Conservation (phyloP, 2,113 vertebrate genomes). For the Apodemus sylvaticus region DNA sequence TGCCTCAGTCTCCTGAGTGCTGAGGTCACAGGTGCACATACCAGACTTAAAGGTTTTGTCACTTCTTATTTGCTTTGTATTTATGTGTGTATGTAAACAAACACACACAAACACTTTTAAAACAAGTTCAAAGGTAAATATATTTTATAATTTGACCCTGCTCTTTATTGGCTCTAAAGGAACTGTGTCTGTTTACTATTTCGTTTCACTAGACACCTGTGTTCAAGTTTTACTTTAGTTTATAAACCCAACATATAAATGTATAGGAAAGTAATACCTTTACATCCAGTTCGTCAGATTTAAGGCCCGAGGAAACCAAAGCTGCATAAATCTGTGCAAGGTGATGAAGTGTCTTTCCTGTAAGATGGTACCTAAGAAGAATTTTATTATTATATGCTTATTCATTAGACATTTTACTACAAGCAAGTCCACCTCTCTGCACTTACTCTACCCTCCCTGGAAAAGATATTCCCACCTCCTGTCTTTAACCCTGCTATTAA, state of each 20-base stretch:
- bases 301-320: slow-evolving; percentile 88
- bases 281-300: slow-evolving; percentile 91
- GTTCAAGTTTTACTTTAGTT: slow-evolving; percentile 60
- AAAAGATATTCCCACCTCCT: not conserved
- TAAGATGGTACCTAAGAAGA: slow-evolving; percentile 87
- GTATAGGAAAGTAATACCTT: slow-evolving; percentile 88
- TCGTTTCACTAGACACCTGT: slow-evolving; percentile 10
- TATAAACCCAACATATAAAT: slow-evolving; percentile 38
- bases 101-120: not conserved
- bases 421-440: not conserved
- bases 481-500: slow-evolving; percentile 7
- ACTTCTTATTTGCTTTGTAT: not conserved
- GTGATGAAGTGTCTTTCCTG: slow-evolving; percentile 87
- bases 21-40: not conserved
- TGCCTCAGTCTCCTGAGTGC: not conserved
- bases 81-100: not conserved
- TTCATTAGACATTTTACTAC: not conserved
- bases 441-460: not conserved
- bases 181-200: slow-evolving; percentile 52
- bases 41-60: not conserved
- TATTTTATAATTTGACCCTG: slow-evolving; percentile 47
- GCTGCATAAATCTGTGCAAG: slow-evolving; percentile 91
- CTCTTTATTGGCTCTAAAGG: slow-evolving; percentile 34
- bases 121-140: slow-evolving; percentile 30
- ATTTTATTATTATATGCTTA: slow-evolving; percentile 25